A percentile compares a stretch with the other conserved stretches of the same genome.
Conservation (phyloP, 2,113 vertebrate species). For the Prinia subflava region DNA sequence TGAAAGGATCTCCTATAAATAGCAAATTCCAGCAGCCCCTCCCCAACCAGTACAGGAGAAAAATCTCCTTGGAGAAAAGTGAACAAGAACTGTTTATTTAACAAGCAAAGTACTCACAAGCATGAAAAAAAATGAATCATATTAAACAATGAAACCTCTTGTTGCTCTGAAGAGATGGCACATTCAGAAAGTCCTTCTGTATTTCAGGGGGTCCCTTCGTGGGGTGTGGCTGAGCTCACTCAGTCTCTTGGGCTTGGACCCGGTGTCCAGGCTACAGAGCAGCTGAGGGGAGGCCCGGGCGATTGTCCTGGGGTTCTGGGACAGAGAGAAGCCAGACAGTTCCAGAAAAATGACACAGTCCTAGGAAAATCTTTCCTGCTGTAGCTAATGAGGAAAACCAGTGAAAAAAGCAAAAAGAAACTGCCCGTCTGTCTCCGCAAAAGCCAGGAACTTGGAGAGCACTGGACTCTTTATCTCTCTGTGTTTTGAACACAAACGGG, state of each 20-base stretch:
- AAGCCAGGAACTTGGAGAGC: background rate
- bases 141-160: background rate
- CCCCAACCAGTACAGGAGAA: rapidly evolving
- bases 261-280: background rate
- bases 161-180: background rate
- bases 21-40: background rate
- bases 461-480: background rate
- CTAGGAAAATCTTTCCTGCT: background rate
- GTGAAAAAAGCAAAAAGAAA: background rate
- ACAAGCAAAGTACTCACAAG: background rate
- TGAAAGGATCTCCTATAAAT: background rate
- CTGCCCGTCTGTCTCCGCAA: background rate
- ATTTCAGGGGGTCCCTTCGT: background rate
- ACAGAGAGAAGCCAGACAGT: background rate
- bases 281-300: rapidly evolving
- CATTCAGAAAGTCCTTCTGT: background rate
- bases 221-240: background rate
- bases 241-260: background rate
- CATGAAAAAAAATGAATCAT: background rate
- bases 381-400: background rate
- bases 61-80: background rate
- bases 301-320: background rate
- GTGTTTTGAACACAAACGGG: background rate
- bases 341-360: background rate
- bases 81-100: background rate